These are phyloP conservation scores for Pelvicachromis taeniatus DNA, from an alignment of 2,113 vertebrate genomes.

Conservation along the genomic window DNA sequence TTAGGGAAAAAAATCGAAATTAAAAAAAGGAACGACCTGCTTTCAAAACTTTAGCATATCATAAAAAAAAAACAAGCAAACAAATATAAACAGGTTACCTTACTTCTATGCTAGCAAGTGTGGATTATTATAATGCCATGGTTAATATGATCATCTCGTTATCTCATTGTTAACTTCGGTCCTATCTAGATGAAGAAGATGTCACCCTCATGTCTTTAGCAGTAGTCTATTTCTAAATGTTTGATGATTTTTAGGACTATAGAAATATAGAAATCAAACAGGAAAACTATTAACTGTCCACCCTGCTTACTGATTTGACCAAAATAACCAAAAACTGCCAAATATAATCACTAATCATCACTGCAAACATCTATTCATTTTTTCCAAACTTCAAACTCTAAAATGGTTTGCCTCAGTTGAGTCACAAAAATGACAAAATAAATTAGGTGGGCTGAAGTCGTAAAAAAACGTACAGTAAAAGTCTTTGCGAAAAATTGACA, in stretches of 20 bases:
- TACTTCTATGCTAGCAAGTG: background rate
- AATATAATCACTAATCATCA: background rate
- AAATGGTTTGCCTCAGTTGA: background rate
- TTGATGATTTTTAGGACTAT: background rate
- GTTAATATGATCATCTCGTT: background rate
- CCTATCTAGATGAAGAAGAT: background rate
- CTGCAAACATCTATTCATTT: background rate
- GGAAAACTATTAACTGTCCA: background rate
- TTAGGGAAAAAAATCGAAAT: background rate
- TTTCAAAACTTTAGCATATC: background rate
- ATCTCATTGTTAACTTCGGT: background rate
- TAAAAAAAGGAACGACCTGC: background rate
- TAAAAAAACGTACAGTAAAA: background rate
- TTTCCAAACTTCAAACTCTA: background rate
- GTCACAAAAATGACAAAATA: background rate
- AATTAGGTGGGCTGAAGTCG: background rate
- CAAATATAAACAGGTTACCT: background rate
- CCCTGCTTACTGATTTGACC: conserved; percentile 2
- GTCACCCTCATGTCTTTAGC: background rate
- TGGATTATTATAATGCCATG: background rate
- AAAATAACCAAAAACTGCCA: background rate
- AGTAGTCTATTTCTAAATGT: background rate
- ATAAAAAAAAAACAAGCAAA: background rate
- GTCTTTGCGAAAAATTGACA: background rate
- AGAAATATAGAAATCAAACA: background rate